Evolutionary conservation across 2,797 vertebrate genomes (phyloP).

Genomic region (Acomys russatus): DNA sequence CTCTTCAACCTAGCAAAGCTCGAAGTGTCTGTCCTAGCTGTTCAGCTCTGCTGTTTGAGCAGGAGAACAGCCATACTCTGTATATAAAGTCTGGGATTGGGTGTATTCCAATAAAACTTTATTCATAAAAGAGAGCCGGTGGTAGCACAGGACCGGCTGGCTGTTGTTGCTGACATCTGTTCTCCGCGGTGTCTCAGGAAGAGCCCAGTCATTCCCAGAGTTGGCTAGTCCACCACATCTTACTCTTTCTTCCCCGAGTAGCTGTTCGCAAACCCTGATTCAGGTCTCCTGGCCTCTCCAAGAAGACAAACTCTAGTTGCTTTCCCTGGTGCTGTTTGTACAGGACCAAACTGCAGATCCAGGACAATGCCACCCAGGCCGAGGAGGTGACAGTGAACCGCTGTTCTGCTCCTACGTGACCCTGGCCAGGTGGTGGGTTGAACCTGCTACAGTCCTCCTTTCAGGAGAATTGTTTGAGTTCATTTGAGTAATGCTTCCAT

Average conservation of each 20-base stretch:
- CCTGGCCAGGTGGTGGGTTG: not conserved
- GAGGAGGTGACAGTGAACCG: not conserved
- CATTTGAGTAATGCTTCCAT: not conserved
- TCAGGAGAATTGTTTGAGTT: not conserved
- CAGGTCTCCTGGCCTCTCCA: not conserved
- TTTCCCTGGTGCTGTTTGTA: not conserved
- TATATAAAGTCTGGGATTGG: not conserved
- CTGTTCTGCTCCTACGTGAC: not conserved
- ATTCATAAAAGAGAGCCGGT: not conserved
- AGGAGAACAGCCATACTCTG: not conserved
- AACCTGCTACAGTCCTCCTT: not conserved
- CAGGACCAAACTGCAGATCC: not conserved
- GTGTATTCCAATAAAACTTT: slow-evolving; percentile 19
- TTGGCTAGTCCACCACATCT: not conserved
- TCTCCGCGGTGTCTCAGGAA: not conserved
- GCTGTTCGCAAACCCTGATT: not conserved
- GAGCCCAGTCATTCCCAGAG: not conserved
- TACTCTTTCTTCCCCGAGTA: not conserved
- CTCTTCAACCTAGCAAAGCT: not conserved
- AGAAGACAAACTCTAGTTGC: not conserved
- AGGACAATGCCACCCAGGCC: not conserved
- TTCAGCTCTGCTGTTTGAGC: not conserved
- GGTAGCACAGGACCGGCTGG: not conserved
- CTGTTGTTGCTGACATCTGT: not conserved
- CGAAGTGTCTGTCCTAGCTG: not conserved